These are phyloP conservation scores for Meganola albula DNA, from an alignment of 2,888 invertebrate species.

Conservation along the genomic window DNA sequence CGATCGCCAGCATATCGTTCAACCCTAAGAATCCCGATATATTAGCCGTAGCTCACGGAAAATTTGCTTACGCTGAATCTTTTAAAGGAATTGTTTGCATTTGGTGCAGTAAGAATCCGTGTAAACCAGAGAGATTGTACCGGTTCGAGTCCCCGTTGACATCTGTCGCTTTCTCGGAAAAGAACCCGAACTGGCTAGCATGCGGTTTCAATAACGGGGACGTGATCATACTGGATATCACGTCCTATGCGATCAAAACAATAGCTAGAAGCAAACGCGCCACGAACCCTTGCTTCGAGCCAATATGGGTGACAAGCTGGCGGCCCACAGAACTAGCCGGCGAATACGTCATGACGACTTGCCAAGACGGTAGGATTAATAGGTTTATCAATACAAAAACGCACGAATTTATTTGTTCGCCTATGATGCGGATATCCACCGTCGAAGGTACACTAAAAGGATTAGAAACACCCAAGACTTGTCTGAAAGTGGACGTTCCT, in stretches of 20 bases:
- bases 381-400: slow-evolving; percentile 76
- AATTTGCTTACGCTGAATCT: slow-evolving; percentile 76
- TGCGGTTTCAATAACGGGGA: slow-evolving; percentile 86
- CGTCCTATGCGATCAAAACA: slow-evolving; percentile 66
- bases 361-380: slow-evolving; percentile 80
- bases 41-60: slow-evolving; percentile 86
- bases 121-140: slow-evolving; percentile 84
- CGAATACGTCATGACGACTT: slow-evolving; percentile 77
- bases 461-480: slow-evolving; percentile 52
- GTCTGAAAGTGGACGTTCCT: slow-evolving; percentile 68
- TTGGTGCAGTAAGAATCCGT: slow-evolving; percentile 90
- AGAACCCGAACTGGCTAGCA: slow-evolving; percentile 84
- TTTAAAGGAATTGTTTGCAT: slow-evolving; percentile 82
- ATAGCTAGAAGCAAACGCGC: slow-evolving; percentile 76
- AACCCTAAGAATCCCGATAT: slow-evolving; percentile 83
- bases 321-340: slow-evolving; percentile 54
- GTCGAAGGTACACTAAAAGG: slow-evolving; percentile 83
- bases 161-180: slow-evolving; percentile 82
- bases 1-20: slow-evolving; percentile 81
- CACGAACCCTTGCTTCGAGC: slow-evolving; percentile 80
- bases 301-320: slow-evolving; percentile 83
- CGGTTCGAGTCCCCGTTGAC: slow-evolving; percentile 81
- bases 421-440: slow-evolving; percentile 81
- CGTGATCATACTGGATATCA: slow-evolving; percentile 84
- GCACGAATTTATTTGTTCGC: slow-evolving; percentile 77